phyloP scores from a whole-genome alignment of 2,113 vertebrate genomes.

The Plecturocebus donacophilus region DNA sequence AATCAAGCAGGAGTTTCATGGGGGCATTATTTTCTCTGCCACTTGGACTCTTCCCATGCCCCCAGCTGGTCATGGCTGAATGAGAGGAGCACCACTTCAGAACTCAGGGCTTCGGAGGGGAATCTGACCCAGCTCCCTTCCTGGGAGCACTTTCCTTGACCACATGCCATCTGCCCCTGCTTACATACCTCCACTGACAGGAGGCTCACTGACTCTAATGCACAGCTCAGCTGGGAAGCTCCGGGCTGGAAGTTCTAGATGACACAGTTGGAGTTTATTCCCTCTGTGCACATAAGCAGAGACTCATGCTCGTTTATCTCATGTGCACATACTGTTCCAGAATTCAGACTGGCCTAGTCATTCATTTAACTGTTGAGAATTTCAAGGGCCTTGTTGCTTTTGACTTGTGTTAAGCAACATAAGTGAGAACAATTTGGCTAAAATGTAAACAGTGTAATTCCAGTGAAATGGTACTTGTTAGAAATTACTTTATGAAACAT shows the following conservation, averaged over 20 bases:
- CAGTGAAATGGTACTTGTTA: not conserved
- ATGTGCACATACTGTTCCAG: fast-evolving
- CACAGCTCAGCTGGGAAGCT: not conserved
- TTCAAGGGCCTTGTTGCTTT: not conserved
- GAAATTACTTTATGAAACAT: conserved; percentile 7
- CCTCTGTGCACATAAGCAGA: not conserved
- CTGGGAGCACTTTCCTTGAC: not conserved
- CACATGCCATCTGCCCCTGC: fast-evolving
- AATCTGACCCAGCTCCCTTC: too few species aligned
- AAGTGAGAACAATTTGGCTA: not conserved
- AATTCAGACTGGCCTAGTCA: not conserved
- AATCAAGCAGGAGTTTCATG: not conserved
- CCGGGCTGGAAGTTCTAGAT: fast-evolving
- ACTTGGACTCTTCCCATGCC: not conserved
- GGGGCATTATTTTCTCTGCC: not conserved
- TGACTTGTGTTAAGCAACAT: not conserved
- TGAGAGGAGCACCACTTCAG: fast-evolving
- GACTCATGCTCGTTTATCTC: not conserved
- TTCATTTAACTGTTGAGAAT: not conserved
- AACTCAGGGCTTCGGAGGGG: not conserved
- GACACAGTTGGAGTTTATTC: fast-evolving
- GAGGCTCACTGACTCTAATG: not conserved
- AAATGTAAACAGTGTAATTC: not conserved
- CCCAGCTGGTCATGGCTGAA: not conserved
- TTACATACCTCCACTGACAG: fast-evolving